phyloP scores from a whole-genome alignment of 2,113 vertebrate genomes.

The Alethe diademata region DNA sequence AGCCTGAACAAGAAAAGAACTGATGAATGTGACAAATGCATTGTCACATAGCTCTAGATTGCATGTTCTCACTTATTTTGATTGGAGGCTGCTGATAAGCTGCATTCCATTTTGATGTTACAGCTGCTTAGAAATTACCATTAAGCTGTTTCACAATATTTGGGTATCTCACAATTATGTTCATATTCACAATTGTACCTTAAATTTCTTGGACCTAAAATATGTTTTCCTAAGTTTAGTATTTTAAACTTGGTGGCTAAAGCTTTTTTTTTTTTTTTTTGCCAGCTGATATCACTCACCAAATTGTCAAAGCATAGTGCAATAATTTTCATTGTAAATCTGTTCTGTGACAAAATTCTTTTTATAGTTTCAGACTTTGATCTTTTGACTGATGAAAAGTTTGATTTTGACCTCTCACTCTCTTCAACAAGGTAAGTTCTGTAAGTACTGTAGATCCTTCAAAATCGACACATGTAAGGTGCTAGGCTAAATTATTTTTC shows the following conservation, averaged over 20 bases:
- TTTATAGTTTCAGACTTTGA: conserved; percentile 42
- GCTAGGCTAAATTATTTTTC: neutral
- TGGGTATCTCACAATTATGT: neutral
- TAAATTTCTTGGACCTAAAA: neutral
- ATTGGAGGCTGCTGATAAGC: neutral
- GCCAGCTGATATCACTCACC: neutral
- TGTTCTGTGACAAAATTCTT: neutral
- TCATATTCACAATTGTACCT: neutral
- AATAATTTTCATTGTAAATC: neutral
- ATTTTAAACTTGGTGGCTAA: neutral
- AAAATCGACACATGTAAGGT: rapidly evolving
- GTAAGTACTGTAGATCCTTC: neutral
- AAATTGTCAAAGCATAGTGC: neutral
- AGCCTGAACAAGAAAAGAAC: neutral
- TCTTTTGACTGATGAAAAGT: conserved; percentile 76
- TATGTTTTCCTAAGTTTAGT: neutral
- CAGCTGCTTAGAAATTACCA: neutral
- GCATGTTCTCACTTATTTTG: neutral
- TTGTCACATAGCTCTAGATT: neutral
- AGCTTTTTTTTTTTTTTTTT: neutral
- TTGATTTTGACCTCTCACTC: conserved; percentile 80
- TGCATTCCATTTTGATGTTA: neutral
- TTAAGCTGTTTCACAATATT: neutral
- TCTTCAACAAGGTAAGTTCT: conserved; percentile 74
- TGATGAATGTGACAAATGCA: neutral